Evolutionary conservation across 2,113 vertebrate species (phyloP).

Genomic region (Mormoops blainvillei): DNA sequence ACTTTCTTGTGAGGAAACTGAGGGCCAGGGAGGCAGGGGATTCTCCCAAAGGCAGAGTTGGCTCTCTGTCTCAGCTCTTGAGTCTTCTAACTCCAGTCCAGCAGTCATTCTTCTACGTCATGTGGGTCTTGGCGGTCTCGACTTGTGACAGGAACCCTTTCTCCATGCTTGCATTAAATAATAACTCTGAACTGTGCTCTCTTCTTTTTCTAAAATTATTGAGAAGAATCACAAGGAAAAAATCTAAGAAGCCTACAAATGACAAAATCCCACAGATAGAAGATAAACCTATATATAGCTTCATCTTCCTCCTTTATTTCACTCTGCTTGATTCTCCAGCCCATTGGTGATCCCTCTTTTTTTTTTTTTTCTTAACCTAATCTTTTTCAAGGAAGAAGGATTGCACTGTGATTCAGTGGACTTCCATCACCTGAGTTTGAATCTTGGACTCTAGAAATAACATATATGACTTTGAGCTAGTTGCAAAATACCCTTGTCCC

Average conservation of each 20-base stretch:
- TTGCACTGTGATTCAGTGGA: neutral
- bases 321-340: neutral
- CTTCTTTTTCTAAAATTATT: neutral
- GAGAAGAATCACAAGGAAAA: neutral
- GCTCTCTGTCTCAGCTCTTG: neutral
- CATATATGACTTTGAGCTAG: neutral
- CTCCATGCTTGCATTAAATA: neutral
- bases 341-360: neutral
- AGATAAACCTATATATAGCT: neutral
- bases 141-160: neutral
- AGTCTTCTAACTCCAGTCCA: neutral
- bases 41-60: neutral
- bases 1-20: neutral
- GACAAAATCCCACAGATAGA: neutral
- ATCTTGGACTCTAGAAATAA: neutral
- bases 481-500: neutral
- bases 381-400: neutral
- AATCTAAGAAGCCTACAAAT: neutral
- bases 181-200: neutral
- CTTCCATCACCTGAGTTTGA: neutral
- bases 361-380: neutral
- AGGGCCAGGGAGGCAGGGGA: neutral
- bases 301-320: neutral
- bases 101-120: neutral
- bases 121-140: neutral